Percentiles rank a stretch among this genome's conserved stretches.
Conservation (phyloP, 2,113 vertebrate genomes). For the Albula goreensis region DNA sequence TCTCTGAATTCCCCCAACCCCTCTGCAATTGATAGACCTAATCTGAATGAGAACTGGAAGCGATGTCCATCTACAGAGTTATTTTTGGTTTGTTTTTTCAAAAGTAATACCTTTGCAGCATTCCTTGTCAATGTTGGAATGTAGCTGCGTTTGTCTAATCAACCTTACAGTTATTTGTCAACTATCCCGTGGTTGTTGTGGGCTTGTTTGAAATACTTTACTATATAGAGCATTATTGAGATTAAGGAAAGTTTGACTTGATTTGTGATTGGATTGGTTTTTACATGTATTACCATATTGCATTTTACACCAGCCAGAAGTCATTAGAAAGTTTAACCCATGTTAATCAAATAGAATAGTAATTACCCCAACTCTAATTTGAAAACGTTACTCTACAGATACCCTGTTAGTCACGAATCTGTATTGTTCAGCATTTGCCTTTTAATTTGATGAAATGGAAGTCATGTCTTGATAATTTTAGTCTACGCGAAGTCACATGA, state of each 20-base stretch:
- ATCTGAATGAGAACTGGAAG: not conserved
- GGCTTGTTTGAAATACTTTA: too few species aligned
- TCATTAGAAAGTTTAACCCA: too few species aligned
- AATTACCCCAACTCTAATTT: not conserved
- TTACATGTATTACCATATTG: too few species aligned
- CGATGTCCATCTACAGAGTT: not conserved
- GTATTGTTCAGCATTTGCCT: not conserved
- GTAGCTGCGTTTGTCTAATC: not conserved
- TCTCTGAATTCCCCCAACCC: not conserved
- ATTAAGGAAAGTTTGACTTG: too few species aligned
- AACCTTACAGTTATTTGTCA: too few species aligned
- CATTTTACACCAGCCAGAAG: too few species aligned
- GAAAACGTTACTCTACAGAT: not conserved
- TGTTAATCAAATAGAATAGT: too few species aligned
- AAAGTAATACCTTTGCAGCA: not conserved
- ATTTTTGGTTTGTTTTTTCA: not conserved
- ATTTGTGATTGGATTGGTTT: too few species aligned
- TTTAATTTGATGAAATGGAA: conserved; percentile 31
- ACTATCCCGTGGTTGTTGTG: too few species aligned
- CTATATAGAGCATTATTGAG: too few species aligned
- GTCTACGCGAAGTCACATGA: conserved; percentile 50
- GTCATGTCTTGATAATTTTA: conserved; percentile 56
- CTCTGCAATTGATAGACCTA: not conserved
- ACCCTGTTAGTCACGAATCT: not conserved
- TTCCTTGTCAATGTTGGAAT: not conserved